Percentiles rank a stretch among this genome's conserved stretches.
phyloP scores from a whole-genome alignment of 2,888 invertebrate species.

The Hermaeophaga mercurialis region DNA sequence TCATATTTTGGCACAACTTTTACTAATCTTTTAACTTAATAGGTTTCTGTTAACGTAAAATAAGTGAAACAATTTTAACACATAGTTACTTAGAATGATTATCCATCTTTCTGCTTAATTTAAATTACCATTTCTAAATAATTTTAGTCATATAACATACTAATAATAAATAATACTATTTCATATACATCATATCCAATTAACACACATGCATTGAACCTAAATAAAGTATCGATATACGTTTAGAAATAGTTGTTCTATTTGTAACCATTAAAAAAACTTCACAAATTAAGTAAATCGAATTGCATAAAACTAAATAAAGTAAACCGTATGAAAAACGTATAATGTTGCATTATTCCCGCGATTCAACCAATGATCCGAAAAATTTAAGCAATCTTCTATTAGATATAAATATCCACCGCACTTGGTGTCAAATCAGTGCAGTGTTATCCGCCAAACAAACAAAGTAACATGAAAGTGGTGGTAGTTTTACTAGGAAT shows the following conservation, averaged over 20 bases:
- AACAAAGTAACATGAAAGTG: conserved; percentile 45
- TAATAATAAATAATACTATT: too few relatives aligned
- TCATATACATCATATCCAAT: too few relatives aligned
- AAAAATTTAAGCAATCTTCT: conserved; percentile 44
- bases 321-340: conserved; percentile 36
- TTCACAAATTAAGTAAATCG: background rate
- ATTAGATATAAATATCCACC: conserved; percentile 46
- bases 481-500: conserved; percentile 49
- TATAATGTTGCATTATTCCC: conserved; percentile 41
- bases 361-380: conserved; percentile 47
- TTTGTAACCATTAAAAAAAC: background rate
- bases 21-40: too few relatives aligned
- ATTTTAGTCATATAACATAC: too few relatives aligned
- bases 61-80: too few relatives aligned
- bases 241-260: background rate
- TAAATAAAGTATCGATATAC: too few relatives aligned
- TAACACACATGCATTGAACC: too few relatives aligned
- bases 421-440: conserved; percentile 32
- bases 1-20: too few relatives aligned
- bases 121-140: too few relatives aligned
- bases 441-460: conserved; percentile 29
- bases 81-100: too few relatives aligned
- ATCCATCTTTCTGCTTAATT: too few relatives aligned
- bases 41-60: too few relatives aligned
- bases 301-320: conserved; percentile 35